Percentiles rank a stretch among this genome's conserved stretches.
These are phyloP conservation scores for Ornithorhynchus anatinus DNA, from an alignment of 2,113 vertebrate species.

Conservation along the genomic window DNA sequence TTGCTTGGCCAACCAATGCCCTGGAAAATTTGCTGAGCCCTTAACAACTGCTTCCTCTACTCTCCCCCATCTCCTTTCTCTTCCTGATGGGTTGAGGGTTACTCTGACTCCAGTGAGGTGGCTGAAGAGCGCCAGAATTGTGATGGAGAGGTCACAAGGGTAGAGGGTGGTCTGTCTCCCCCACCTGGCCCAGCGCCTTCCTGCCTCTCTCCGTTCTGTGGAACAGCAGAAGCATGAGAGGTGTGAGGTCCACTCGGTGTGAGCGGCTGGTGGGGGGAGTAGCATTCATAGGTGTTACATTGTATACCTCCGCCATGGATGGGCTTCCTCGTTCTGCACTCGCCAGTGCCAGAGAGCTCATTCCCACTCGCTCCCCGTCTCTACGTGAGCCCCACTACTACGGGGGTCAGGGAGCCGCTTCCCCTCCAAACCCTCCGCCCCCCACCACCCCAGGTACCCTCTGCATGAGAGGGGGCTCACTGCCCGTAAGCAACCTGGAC, in stretches of 20 bases:
- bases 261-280: too few relatives aligned
- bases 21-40: too few relatives aligned
- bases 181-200: too few relatives aligned
- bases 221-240: too few relatives aligned
- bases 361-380: conserved; percentile 45
- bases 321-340: conserved; percentile 25
- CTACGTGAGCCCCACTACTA: conserved; percentile 19
- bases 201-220: too few relatives aligned
- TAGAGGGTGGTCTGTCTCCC: too few relatives aligned
- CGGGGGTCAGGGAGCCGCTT: not conserved
- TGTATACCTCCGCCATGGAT: conserved; percentile 42
- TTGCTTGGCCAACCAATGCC: rapidly evolving
- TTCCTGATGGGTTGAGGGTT: too few relatives aligned
- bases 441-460: not conserved
- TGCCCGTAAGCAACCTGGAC: conserved; percentile 11
- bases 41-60: too few relatives aligned
- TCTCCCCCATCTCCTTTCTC: too few relatives aligned
- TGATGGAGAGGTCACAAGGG: not conserved
- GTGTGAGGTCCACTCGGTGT: too few relatives aligned
- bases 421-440: conserved; percentile 1
- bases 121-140: not conserved
- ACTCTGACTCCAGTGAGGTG: too few relatives aligned
- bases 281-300: too few relatives aligned
- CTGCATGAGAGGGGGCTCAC: not conserved
- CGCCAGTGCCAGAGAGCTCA: conserved; percentile 31